These are phyloP conservation scores for Aphidius ervi DNA, from an alignment of 1,140 invertebrate genomes.

Conservation along the genomic window DNA sequence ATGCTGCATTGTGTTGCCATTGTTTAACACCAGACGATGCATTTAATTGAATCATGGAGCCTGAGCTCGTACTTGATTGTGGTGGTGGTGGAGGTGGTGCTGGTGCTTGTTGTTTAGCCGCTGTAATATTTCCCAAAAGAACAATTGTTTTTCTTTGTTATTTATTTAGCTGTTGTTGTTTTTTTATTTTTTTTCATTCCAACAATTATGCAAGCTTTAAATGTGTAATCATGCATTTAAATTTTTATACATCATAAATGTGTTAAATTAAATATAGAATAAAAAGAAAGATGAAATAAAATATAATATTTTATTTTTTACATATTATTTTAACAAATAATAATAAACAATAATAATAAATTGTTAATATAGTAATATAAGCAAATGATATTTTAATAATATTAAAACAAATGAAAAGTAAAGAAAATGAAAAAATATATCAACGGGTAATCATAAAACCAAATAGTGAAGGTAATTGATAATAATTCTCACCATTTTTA, in stretches of 20 bases:
- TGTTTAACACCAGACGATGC: conserved; percentile 37
- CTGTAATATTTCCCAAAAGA: conserved; percentile 39
- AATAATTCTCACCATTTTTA: conserved; percentile 50
- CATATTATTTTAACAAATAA: no score
- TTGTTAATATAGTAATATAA: no score
- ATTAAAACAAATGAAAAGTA: no score
- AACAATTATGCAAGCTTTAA: background rate
- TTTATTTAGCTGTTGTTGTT: conserved; percentile 7
- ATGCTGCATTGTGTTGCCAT: conserved; percentile 40
- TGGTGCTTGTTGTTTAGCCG: conserved; percentile 48
- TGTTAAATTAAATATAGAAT: no score
- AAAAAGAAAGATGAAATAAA: no score
- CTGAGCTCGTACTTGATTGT: conserved; percentile 37
- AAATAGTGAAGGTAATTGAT: conserved; percentile 7
- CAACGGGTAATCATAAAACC: conserved; percentile 22
- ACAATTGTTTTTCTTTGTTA: conserved; percentile 6
- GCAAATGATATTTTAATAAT: no score
- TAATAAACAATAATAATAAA: no score
- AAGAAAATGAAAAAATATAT: background rate
- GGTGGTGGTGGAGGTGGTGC: conserved; percentile 43
- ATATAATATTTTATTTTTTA: no score
- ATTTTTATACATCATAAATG: no score
- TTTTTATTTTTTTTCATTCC: background rate
- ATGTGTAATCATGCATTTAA: no score
- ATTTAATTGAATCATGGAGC: conserved; percentile 37